A percentile compares a stretch with the other conserved stretches of the same genome.
phyloP scores from a whole-genome alignment of 2,888 invertebrate genomes.

The Eubasilissa splendida region DNA sequence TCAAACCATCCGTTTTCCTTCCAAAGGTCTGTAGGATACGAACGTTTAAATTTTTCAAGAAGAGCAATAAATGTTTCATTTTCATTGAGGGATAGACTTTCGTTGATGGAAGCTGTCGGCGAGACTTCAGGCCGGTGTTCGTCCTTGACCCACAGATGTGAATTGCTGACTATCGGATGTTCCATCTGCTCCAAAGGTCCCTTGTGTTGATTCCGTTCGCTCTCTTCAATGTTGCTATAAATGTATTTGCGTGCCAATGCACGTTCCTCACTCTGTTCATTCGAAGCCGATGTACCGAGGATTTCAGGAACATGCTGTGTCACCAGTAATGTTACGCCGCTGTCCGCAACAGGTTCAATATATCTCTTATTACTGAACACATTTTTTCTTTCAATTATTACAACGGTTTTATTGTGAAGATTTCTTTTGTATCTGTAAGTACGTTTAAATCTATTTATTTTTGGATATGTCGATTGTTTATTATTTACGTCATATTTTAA shows the following conservation, averaged over 20 bases:
- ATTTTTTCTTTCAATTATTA: not conserved
- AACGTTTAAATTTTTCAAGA: slow-evolving; percentile 64
- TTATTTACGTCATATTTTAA: not conserved
- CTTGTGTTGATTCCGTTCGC: not conserved
- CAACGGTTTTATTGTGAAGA: not conserved
- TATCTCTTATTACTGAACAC: not conserved
- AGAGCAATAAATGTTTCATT: slow-evolving; percentile 57
- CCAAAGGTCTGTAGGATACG: slow-evolving; percentile 72
- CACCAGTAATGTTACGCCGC: not conserved
- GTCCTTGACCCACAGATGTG: slow-evolving; percentile 27
- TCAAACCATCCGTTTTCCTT: slow-evolving; percentile 71
- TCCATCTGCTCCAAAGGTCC: not conserved
- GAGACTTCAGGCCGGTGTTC: not conserved
- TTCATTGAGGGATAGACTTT: slow-evolving; percentile 13
- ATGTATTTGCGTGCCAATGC: slow-evolving; percentile 14
- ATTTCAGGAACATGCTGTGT: not conserved
- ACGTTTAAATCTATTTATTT: not conserved
- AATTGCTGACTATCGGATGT: slow-evolving; percentile 5
- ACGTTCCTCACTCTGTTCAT: not conserved
- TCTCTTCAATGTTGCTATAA: slow-evolving; percentile 32
- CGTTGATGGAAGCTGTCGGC: not conserved
- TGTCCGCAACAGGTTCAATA: not conserved
- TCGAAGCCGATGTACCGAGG: not conserved
- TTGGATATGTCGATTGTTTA: slow-evolving; percentile 16
- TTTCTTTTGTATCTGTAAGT: not conserved